Base-by-base conservation (phyloP, 2,888 invertebrate species). In the Polietes domitor region DNA sequence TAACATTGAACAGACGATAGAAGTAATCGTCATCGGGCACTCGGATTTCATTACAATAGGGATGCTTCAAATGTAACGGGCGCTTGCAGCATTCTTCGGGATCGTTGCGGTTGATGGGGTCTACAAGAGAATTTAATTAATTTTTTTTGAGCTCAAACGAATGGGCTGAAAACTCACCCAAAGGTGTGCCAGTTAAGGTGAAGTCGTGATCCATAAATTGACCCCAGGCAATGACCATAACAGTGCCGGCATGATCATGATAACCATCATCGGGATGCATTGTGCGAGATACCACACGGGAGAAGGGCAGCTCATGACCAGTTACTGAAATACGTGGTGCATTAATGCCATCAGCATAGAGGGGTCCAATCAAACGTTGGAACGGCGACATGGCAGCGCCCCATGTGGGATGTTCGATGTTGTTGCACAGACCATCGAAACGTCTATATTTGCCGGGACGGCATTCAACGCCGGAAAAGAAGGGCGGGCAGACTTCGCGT, bases 121-220 rank as follows among this genome's bases (percentile, higher is more conserved):
- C 97, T 97, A 63, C 17, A 9, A 37, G 4, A 12, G 6, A 37
- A 37, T 7, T 7, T 2, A 37, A 32, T 32, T 32, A 32, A 32
- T 32, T 32, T 32, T 32, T 5, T 7, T 32, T 32, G 32, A 7
- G n/a, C n/a, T 32, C 41, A 41, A 41, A 65, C 4, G 17, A n/a
- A 32, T 32, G 12, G n/a, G n/a, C 10, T 26, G 55, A 71, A 10
- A 26, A 70, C 93, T 92, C 93, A 97, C 97, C 97, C 85, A 97
- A 93, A 58, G 97, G 97, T 28, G 97, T 97, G 87, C 94, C 97
- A 77, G 97, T 97, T 50, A 97, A 94, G 5, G 97, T 97, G 88
- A 96, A 97, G 92, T 98, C 98, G 93, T 98, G 98, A 92, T 98
- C 98, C 95, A 98, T 97, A 93, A 98, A 97, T 93, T 98, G 98